Conservation (phyloP, 2,888 invertebrate genomes). For the Thecocarcelia acutangulata region DNA sequence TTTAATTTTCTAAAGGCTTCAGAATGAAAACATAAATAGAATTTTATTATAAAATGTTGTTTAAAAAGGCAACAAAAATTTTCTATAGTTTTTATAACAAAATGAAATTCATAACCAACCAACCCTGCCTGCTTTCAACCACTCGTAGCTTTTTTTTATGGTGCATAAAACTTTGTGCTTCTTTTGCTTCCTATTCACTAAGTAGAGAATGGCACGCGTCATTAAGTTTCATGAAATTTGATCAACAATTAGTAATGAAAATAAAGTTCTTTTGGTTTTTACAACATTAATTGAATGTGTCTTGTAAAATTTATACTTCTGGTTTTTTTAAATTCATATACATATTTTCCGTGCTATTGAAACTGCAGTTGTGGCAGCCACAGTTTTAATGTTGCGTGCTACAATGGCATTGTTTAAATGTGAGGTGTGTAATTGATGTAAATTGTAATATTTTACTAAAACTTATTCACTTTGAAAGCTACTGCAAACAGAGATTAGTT, state of each 20-base stretch:
- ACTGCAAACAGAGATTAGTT: too few species aligned
- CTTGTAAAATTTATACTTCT: conserved; percentile 3
- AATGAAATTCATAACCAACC: conserved; percentile 33
- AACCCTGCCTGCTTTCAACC: conserved; percentile 7
- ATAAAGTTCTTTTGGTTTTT: conserved; percentile 16
- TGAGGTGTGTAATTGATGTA: conserved; percentile 48
- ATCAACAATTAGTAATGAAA: conserved; percentile 64
- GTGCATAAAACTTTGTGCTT: conserved; percentile 28
- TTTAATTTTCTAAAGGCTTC: conserved; percentile 17
- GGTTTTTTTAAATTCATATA: conserved; percentile 52
- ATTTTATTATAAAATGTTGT: conserved; percentile 25
- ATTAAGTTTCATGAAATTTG: conserved; percentile 65
- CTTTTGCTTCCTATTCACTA: neutral
- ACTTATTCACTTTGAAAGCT: too few species aligned
- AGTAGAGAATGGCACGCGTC: conserved; percentile 50
- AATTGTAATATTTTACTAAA: neutral
- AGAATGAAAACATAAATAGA: conserved; percentile 28
- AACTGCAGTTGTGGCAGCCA: conserved; percentile 43
- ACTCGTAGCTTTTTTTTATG: conserved; percentile 17
- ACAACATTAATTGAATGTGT: conserved; percentile 1
- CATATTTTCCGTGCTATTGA: conserved; percentile 33
- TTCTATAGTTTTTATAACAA: conserved; percentile 29
- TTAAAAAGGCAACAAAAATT: too few species aligned
- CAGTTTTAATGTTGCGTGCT: conserved; percentile 42
- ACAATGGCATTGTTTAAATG: conserved; percentile 27